Conservation (phyloP, 1,140 invertebrate genomes). For the Drosophila ohnishii region DNA sequence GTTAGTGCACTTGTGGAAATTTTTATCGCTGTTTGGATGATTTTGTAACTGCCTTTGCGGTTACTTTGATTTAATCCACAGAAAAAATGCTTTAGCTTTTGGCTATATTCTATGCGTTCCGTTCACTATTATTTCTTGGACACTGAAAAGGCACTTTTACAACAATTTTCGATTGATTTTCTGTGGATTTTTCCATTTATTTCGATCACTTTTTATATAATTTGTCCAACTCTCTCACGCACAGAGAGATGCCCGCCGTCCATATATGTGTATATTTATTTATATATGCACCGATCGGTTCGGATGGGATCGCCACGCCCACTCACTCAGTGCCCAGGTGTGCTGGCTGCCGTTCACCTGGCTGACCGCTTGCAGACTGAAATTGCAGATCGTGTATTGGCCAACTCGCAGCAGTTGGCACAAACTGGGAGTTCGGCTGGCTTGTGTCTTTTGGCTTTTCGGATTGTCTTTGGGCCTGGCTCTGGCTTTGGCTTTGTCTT, state of each 20-base stretch:
- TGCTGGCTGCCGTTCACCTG: conserved; percentile 78
- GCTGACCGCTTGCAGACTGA: conserved; percentile 82
- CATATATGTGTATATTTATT: conserved; percentile 9
- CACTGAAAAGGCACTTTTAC: not conserved
- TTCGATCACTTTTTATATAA: conserved; percentile 55
- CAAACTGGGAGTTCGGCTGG: conserved; percentile 58
- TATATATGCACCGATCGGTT: conserved; percentile 51
- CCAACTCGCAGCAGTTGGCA: conserved; percentile 72
- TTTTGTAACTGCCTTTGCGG: conserved; percentile 51
- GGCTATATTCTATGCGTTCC: not conserved
- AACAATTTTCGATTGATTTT: conserved; percentile 3
- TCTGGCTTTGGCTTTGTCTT: conserved; percentile 26
- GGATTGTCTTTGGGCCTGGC: conserved; percentile 26
- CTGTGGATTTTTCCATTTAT: conserved; percentile 10
- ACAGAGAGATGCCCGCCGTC: conserved; percentile 16
- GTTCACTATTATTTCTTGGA: conserved; percentile 5
- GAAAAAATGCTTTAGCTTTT: not conserved
- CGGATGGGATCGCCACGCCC: conserved; percentile 49
- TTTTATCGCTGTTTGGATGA: conserved; percentile 46
- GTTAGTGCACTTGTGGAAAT: conserved; percentile 46
- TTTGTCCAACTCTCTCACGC: conserved; percentile 53
- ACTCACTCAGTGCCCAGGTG: conserved; percentile 69
- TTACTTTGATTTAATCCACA: conserved; percentile 26
- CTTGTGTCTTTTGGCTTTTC: conserved; percentile 44
- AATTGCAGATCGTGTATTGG: conserved; percentile 79